Conservation (phyloP, 2,888 invertebrate genomes). For the Aphrophora alni region DNA sequence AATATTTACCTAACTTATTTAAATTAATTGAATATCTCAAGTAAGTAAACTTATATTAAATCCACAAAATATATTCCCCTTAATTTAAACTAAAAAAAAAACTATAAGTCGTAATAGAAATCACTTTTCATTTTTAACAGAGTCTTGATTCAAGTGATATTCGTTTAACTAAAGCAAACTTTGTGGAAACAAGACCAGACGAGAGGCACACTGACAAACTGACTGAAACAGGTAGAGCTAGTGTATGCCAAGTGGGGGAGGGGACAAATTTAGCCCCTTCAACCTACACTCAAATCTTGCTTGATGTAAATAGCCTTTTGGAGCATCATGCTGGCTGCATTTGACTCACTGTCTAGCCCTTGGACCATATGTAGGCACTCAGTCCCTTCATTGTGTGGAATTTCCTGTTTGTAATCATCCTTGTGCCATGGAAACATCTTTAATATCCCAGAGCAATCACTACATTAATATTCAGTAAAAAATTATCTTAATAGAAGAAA, state of each 20-base stretch:
- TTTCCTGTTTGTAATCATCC: not conserved
- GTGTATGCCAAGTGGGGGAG: not conserved
- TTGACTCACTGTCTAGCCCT: not conserved
- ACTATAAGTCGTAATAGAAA: too few relatives aligned
- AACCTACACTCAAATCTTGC: conserved; percentile 1
- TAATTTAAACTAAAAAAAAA: too few relatives aligned
- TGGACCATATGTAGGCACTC: not conserved
- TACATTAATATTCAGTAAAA: too few relatives aligned
- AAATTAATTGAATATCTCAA: too few relatives aligned
- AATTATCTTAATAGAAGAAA: too few relatives aligned
- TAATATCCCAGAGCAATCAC: not conserved
- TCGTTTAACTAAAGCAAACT: not conserved
- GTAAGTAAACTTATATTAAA: too few relatives aligned
- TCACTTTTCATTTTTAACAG: not conserved
- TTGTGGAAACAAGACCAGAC: not conserved
- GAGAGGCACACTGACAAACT: not conserved
- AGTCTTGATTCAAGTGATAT: not conserved
- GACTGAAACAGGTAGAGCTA: not conserved
- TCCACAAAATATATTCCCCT: too few relatives aligned
- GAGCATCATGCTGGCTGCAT: not conserved
- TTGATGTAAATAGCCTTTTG: conserved; percentile 2
- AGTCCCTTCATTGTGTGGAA: not conserved
- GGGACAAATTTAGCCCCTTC: not conserved
- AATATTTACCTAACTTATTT: too few relatives aligned
- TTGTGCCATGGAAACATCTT: not conserved